These are phyloP conservation scores for Lordiphosa mommai DNA, from an alignment of 1,140 invertebrate species.

Conservation along the genomic window DNA sequence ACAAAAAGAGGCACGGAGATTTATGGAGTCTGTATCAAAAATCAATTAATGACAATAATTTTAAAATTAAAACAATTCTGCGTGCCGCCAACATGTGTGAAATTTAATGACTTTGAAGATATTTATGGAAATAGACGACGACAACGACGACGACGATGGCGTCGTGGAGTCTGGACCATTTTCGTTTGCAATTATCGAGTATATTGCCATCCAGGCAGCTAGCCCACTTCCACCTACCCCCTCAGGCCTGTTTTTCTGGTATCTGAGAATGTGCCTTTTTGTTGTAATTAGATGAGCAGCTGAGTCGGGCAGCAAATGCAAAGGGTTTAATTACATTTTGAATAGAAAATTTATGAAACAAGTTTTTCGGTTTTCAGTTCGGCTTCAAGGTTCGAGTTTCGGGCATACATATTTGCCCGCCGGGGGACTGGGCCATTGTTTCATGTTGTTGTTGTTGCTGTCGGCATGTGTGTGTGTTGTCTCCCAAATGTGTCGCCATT, in stretches of 20 bases:
- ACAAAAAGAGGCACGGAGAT: conserved; percentile 32
- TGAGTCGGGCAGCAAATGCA: conserved; percentile 19
- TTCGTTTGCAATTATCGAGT: conserved; percentile 75
- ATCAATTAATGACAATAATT: conserved; percentile 78
- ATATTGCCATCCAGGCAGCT: conserved; percentile 35
- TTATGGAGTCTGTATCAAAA: conserved; percentile 68
- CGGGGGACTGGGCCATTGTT: too few species aligned
- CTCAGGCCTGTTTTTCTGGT: conserved; percentile 12
- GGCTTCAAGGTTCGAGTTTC: background rate
- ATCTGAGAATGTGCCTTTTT: conserved; percentile 47
- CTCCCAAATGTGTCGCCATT: background rate
- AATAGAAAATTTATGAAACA: conserved; percentile 77
- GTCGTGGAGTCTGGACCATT: background rate
- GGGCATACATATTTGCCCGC: too few species aligned
- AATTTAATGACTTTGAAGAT: conserved; percentile 78
- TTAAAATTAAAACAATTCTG: conserved; percentile 76
- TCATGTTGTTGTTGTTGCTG: too few species aligned
- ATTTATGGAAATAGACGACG: conserved; percentile 63
- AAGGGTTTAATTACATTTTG: conserved; percentile 77
- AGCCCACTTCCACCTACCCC: background rate
- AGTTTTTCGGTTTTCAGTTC: conserved; percentile 54
- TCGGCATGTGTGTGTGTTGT: too few species aligned
- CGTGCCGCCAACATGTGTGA: conserved; percentile 70
- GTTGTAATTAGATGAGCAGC: conserved; percentile 75
- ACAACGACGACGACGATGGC: background rate